Conservation (phyloP, 2,888 invertebrate genomes). For the Agrotis segetum region DNA sequence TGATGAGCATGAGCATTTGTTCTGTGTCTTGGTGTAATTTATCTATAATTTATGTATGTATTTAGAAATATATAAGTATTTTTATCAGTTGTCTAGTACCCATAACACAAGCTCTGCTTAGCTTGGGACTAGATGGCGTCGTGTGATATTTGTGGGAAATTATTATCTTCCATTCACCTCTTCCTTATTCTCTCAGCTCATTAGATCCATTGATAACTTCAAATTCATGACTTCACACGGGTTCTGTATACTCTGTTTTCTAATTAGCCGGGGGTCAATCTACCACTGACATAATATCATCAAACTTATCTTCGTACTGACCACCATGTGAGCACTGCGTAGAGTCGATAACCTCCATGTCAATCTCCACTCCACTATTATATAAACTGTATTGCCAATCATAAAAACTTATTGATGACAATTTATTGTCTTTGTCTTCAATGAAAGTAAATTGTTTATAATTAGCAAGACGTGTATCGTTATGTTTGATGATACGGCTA, state of each 20-base stretch:
- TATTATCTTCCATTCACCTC: too few relatives aligned
- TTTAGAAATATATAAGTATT: too few relatives aligned
- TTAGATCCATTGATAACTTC: not conserved
- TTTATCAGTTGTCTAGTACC: too few relatives aligned
- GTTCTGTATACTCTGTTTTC: slow-evolving; percentile 6
- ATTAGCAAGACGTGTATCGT: slow-evolving; percentile 30
- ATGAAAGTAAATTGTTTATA: slow-evolving; percentile 47
- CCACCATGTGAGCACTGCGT: slow-evolving; percentile 32
- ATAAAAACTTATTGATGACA: slow-evolving; percentile 18
- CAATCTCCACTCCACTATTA: slow-evolving; percentile 21
- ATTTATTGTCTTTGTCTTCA: slow-evolving; percentile 48
- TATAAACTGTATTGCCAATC: slow-evolving; percentile 26
- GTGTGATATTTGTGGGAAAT: too few relatives aligned
- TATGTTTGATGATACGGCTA: slow-evolving; percentile 22
- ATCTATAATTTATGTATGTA: too few relatives aligned
- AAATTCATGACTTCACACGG: not conserved
- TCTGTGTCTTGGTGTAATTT: too few relatives aligned
- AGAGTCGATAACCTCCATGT: slow-evolving; percentile 28
- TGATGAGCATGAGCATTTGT: too few relatives aligned
- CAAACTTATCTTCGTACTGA: slow-evolving; percentile 6
- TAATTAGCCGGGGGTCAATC: slow-evolving; percentile 12
- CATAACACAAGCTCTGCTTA: too few relatives aligned
- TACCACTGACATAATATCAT: slow-evolving; percentile 10
- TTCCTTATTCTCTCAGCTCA: not conserved
- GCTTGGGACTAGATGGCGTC: too few relatives aligned